Percentiles rank a stretch among this genome's conserved stretches.
These are phyloP conservation scores for Austrolebias charrua DNA, from an alignment of 2,797 vertebrate genomes.

Conservation along the genomic window DNA sequence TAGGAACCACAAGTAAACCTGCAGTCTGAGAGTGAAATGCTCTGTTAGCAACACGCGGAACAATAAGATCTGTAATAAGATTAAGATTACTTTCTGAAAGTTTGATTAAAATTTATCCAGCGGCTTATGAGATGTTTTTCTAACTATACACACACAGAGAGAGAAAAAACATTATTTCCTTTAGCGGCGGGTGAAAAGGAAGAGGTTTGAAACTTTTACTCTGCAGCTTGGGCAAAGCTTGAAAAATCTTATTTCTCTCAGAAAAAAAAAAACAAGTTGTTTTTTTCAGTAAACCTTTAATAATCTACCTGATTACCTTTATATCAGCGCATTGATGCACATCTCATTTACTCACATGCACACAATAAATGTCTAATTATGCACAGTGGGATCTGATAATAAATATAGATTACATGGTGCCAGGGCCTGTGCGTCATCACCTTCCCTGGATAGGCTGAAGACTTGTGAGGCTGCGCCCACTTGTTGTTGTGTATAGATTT, in stretches of 20 bases:
- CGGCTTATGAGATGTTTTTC: too few species aligned
- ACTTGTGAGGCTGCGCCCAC: conserved; percentile 28
- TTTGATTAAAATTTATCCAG: too few species aligned
- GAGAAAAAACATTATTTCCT: too few species aligned
- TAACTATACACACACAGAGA: too few species aligned
- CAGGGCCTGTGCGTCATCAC: conserved; percentile 61
- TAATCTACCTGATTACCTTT: conserved; percentile 15
- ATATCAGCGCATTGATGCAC: conserved; percentile 37
- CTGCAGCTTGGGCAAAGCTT: too few species aligned
- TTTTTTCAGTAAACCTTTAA: conserved; percentile 7
- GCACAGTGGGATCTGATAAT: conserved; percentile 28
- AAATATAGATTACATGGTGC: conserved; percentile 49
- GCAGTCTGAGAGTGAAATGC: too few species aligned
- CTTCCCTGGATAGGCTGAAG: conserved; percentile 33
- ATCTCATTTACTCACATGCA: conserved; percentile 24
- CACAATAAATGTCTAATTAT: conserved; percentile 47
- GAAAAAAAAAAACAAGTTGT: not conserved
- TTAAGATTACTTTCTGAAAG: too few species aligned
- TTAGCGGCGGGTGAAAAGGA: too few species aligned
- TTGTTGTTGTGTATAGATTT: conserved; percentile 32
- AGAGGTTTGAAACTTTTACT: too few species aligned
- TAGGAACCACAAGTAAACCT: too few species aligned
- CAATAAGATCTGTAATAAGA: too few species aligned
- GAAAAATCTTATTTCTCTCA: not conserved
- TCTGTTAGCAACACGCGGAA: too few species aligned